Evolutionary conservation across 2,888 invertebrate genomes (phyloP).

Genomic region (Sarcophaga rosellei): DNA sequence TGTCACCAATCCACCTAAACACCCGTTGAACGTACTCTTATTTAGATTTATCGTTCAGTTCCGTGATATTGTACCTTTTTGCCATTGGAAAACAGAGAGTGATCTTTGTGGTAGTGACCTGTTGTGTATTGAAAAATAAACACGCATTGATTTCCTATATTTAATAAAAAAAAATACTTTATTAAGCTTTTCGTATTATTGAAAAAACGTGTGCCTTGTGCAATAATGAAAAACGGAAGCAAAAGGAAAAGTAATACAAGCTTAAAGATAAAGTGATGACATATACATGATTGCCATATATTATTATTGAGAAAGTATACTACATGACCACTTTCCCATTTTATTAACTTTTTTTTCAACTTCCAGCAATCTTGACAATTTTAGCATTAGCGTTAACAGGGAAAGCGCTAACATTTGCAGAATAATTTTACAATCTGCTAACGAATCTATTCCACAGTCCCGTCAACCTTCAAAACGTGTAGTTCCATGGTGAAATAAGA

Average conservation of each 20-base stretch:
- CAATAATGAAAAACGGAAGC: too few species aligned
- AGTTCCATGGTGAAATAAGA: slow-evolving; percentile 50
- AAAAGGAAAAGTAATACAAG: too few species aligned
- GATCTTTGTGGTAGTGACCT: slow-evolving; percentile 50
- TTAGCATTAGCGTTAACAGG: slow-evolving; percentile 39
- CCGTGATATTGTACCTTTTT: slow-evolving; percentile 64
- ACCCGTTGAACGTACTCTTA: slow-evolving; percentile 34
- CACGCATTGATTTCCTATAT: too few species aligned
- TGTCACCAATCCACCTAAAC: slow-evolving; percentile 60
- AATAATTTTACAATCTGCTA: slow-evolving; percentile 37
- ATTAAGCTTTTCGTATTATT: too few species aligned
- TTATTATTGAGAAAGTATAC: too few species aligned
- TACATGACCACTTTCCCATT: slow-evolving; percentile 51
- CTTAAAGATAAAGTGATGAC: too few species aligned
- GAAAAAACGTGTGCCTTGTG: too few species aligned
- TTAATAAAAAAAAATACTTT: too few species aligned
- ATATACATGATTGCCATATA: too few species aligned
- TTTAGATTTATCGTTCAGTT: slow-evolving; percentile 37
- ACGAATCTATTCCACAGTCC: slow-evolving; percentile 26
- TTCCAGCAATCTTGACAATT: background rate
- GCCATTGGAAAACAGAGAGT: slow-evolving; percentile 49
- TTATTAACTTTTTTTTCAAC: too few species aligned
- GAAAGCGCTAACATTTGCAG: slow-evolving; percentile 45
- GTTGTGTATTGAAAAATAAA: too few species aligned
- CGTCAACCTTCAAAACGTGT: background rate